These are phyloP conservation scores for Himalopsyche japonica DNA, from an alignment of 2,888 invertebrate species.

Conservation along the genomic window DNA sequence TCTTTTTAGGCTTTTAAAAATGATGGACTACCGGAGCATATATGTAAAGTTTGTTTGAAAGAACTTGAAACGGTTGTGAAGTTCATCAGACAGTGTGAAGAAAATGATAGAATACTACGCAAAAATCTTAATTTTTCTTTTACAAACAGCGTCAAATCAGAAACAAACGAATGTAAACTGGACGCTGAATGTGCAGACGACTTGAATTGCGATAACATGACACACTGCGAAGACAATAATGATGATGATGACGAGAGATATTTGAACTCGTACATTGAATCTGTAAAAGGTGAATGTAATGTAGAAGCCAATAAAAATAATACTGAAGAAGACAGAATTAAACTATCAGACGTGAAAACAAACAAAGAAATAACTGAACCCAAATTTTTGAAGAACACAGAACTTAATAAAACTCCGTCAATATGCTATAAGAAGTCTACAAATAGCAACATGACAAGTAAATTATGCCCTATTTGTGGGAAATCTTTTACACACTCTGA, in stretches of 20 bases:
- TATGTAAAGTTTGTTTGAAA: not conserved
- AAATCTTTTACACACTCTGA: not conserved
- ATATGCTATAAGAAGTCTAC: not conserved
- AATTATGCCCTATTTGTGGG: not conserved
- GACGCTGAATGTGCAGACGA: not conserved
- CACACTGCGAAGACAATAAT: not conserved
- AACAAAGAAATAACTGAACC: not conserved
- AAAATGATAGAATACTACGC: not conserved
- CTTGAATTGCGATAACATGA: not conserved
- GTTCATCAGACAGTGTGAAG: not conserved
- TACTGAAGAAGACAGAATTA: not conserved
- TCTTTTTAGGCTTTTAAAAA: conserved; percentile 37
- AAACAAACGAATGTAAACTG: not conserved
- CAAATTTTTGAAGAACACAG: not conserved
- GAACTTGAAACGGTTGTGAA: not conserved
- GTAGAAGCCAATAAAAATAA: not conserved
- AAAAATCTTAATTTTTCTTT: not conserved
- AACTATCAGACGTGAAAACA: not conserved
- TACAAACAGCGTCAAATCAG: not conserved
- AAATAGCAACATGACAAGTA: not conserved
- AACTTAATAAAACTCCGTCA: not conserved
- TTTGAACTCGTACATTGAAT: not conserved
- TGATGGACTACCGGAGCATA: not conserved
- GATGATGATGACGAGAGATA: not conserved
- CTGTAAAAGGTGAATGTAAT: not conserved